Evolutionary conservation across 2,113 vertebrate species (phyloP).

Genomic region (Myodes glareolus): DNA sequence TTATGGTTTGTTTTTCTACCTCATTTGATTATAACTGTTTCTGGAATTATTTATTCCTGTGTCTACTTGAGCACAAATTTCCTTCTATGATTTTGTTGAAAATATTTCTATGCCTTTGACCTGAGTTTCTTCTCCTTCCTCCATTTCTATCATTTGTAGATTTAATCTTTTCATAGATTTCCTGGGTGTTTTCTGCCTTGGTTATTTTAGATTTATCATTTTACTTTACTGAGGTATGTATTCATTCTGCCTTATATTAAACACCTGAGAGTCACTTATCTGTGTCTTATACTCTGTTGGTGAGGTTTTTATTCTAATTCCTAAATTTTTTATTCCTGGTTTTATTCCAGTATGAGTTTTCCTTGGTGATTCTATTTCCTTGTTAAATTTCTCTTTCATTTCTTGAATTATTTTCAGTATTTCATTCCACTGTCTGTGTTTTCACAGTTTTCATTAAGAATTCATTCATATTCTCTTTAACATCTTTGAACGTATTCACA

Average conservation of each 20-base stretch:
- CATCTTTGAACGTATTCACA: neutral
- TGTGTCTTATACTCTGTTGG: neutral
- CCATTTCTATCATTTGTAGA: neutral
- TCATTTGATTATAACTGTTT: neutral
- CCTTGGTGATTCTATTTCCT: neutral
- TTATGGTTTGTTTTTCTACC: neutral
- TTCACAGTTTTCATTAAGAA: neutral
- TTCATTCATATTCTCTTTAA: neutral
- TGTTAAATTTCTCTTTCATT: neutral
- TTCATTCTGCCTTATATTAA: neutral
- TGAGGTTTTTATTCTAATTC: neutral
- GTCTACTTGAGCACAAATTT: neutral
- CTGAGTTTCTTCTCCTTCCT: neutral
- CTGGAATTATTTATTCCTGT: neutral
- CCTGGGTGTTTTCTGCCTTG: neutral
- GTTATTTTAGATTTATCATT: neutral
- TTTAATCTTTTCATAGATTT: neutral
- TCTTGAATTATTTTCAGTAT: neutral
- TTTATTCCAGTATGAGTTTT: neutral
- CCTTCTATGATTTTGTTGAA: neutral
- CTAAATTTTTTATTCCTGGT: neutral
- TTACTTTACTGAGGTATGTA: neutral
- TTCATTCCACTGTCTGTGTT: neutral
- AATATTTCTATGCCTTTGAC: neutral
- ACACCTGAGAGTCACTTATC: neutral